phyloP scores from a whole-genome alignment of 30 jellyfish, hydroid and myxozoan genomes.

The Hydractinia echinata region DNA sequence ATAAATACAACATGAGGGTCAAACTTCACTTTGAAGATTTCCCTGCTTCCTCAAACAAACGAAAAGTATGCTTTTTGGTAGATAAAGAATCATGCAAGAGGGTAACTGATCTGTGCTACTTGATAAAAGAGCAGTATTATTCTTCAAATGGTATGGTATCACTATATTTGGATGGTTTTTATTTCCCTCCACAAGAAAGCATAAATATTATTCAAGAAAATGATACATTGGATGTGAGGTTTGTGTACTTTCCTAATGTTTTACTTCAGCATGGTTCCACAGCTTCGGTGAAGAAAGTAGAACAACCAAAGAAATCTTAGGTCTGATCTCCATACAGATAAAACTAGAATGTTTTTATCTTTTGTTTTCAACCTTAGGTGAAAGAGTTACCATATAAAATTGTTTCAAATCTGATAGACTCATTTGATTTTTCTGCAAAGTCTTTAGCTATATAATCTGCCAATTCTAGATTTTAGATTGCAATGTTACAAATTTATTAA shows the following conservation, averaged over 20 bases:
- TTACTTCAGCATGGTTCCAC: no score
- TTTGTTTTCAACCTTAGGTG: no score
- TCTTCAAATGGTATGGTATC: neutral
- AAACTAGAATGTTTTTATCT: no score
- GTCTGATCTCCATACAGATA: no score
- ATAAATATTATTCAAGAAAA: constrained; percentile 25
- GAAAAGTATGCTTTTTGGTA: constrained; percentile 27
- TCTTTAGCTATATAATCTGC: no score
- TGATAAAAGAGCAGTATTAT: constrained; percentile 5
- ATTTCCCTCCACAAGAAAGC: constrained; percentile 30
- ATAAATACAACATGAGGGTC: constrained; percentile 22
- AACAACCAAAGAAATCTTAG: no score
- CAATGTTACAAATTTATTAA: no score
- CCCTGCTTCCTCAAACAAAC: neutral
- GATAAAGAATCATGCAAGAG: constrained; percentile 13
- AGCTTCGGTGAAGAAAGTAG: no score
- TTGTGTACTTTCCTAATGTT: neutral
- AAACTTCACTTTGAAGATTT: constrained; percentile 18
- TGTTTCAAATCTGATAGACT: no score
- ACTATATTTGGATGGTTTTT: constrained; percentile 25
- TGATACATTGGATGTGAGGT: constrained; percentile 29
- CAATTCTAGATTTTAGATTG: no score
- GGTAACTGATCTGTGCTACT: constrained; percentile 28
- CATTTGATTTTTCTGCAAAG: no score
- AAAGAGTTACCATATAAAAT: no score